These are phyloP conservation scores for Coboldia fuscipes DNA, from an alignment of 1,140 invertebrate genomes.

Conservation along the genomic window DNA sequence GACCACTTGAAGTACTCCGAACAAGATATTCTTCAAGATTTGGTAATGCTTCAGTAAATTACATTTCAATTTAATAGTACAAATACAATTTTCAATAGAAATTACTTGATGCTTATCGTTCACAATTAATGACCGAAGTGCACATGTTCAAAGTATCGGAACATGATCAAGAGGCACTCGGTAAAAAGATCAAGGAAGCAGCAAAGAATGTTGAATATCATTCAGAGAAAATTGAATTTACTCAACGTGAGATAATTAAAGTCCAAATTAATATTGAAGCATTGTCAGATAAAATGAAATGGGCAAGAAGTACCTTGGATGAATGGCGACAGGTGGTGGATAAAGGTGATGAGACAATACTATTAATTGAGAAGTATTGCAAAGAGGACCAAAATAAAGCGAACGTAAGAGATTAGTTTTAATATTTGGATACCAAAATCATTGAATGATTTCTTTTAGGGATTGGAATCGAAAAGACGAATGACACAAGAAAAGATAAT, in stretches of 20 bases:
- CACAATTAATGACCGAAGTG: constrained; percentile 30
- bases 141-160: constrained; percentile 25
- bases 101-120: constrained; percentile 26
- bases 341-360: constrained; percentile 29
- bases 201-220: constrained; percentile 20
- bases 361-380: constrained; percentile 31
- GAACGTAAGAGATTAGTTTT: constrained; percentile 6
- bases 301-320: constrained; percentile 29
- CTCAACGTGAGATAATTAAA: constrained; percentile 8
- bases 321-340: constrained; percentile 33
- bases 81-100: constrained; percentile 13
- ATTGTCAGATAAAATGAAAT: constrained; percentile 26
- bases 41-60: no score
- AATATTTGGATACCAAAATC: no score
- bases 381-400: constrained; percentile 32
- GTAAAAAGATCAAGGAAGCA: constrained; percentile 20
- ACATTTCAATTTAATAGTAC: no score
- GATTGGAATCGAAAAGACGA: constrained; percentile 22
- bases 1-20: no score
- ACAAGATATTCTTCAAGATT: no score
- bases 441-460: constrained; percentile 6
- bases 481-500: constrained; percentile 17
- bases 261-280: constrained; percentile 25
- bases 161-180: constrained; percentile 22
- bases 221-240: constrained; percentile 10